Evolutionary conservation across 1,140 invertebrate species (phyloP), one percentile per base, ranked within the genome.

Genomic region (Panagrolaimus sp.): DNA sequence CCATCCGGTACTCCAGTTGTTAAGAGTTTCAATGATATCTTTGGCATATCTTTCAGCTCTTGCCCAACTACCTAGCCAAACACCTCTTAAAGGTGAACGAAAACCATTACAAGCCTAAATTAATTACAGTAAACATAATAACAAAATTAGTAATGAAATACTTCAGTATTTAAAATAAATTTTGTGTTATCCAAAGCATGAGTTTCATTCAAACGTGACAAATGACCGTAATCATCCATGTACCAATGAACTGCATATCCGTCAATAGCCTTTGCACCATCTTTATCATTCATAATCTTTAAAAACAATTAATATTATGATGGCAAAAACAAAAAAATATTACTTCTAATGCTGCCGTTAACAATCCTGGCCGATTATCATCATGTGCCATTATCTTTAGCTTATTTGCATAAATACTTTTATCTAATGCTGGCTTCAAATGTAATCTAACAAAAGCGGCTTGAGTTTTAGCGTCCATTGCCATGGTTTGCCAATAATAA

Each of bases 231-330:
- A 0, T 76, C 75, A 83, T 92, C 89, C 51, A 79, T 25, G 73
- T 88, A 93, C 89, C 89, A 93, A 81, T 93, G 92, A 1, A 92
- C 86, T 1, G 86, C 91, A 4, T 92, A 85, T n/a, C 91, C 91
- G 79, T 89, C 87, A n/a, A 92, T 84, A 80, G 90, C 92, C n/a
- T 88, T 78, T 31, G 86, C 77, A 0, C 87, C 87, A 53, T 85
- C 76, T 0, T 83, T 80, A 64, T 89, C 84, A 16, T 79, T 72
- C 1, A 86, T 74, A 1, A 89, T 76, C 88, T 87, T 20, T 13
- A 78, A 66, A 75, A 61, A 14, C 5, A 9, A 71, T 20, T 23
- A 1, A 38, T 42, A 13, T 69, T 14, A 48, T 7, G 9, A 25
- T 31, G 3, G 13, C 69, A 31, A 9, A 51, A 46, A 3, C 46